Base-by-base conservation (phyloP, 2,113 vertebrate species). In the Tautogolabrus adspersus region DNA sequence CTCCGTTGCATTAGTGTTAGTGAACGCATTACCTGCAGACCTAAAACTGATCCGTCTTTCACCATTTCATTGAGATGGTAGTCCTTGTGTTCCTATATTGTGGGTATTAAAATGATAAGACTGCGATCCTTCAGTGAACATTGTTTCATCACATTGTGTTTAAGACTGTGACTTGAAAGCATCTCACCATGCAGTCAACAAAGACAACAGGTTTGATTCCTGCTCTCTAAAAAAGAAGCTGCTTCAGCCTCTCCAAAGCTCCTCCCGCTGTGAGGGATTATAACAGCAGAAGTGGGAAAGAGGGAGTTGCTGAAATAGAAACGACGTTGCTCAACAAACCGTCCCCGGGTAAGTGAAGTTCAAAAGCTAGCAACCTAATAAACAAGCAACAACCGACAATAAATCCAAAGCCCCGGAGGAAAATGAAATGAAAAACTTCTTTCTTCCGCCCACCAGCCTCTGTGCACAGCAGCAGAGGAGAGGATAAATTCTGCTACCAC, bases 361-460 rank as follows among this genome's bases (percentile, higher is more conserved):
- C 72, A 83, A 79, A 88, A 83, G 51, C 66, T 58, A 71, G 61
- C 57, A 81, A 80, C 6, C 79, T 79, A 88, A 91, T 86, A 88
- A 89, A 85, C 85, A 85, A 86, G 72, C 68, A 85, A 74, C 71
- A 82, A 60, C 69, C 67, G 22, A 67, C 81, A 81, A 88, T 88
- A 83, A 87, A 86, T 86, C 82, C 75, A 82, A 83, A 83, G 68
- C 85, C 82, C 46, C 22, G 13, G 75, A 89, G 87, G 70, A 78
- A 77, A 61, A 80, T 83, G 23, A 86, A 88, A 89, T 87, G 86
- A 84, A 86, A 87, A 88, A 89, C 10, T 72, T 84, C 82, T 77
- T 49, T 76, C 81, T 71, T 81, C 72, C 46, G 47, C 89, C 84
- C 79, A 87, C 79, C 2, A 66, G 70, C 69, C 77, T 73, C 72